These are phyloP conservation scores for Diorhabda carinulata DNA, from an alignment of 1,140 invertebrate genomes.

Conservation along the genomic window DNA sequence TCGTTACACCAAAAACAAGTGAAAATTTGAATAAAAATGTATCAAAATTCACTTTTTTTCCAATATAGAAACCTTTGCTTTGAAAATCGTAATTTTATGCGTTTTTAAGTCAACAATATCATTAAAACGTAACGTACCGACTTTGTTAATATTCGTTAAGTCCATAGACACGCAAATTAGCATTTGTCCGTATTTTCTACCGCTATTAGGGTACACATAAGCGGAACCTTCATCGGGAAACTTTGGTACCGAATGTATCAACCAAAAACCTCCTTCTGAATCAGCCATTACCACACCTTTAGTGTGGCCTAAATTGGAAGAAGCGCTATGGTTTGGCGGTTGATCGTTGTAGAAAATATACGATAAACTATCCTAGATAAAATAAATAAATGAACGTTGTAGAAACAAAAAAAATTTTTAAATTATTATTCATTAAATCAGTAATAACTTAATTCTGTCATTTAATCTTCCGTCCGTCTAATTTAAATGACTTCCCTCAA, in stretches of 20 bases:
- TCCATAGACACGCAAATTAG: slow-evolving; percentile 79
- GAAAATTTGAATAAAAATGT: no score
- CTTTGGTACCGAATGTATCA: slow-evolving; percentile 86
- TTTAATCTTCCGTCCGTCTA: no score
- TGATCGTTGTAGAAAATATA: slow-evolving; percentile 83
- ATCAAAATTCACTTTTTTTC: no score
- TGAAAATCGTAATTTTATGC: no score
- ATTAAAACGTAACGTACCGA: slow-evolving; percentile 52
- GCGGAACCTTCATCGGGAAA: slow-evolving; percentile 59
- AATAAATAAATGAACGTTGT: slow-evolving; percentile 23
- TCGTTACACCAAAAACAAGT: no score
- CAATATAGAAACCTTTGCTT: no score
- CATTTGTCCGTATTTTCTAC: slow-evolving; percentile 74
- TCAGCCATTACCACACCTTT: slow-evolving; percentile 81
- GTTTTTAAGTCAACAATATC: no score
- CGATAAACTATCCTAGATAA: slow-evolving; percentile 48
- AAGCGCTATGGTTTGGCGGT: slow-evolving; percentile 52
- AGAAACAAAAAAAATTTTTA: no score
- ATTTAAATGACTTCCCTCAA: no score
- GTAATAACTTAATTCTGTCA: no score
- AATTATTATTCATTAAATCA: no score
- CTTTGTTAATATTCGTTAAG: slow-evolving; percentile 59
- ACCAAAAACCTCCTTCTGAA: slow-evolving; percentile 72
- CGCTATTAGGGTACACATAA: slow-evolving; percentile 74
- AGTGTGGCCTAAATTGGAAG: slow-evolving; percentile 66